phyloP scores from a whole-genome alignment of 2,113 vertebrate species.

The Mandrillus leucophaeus region DNA sequence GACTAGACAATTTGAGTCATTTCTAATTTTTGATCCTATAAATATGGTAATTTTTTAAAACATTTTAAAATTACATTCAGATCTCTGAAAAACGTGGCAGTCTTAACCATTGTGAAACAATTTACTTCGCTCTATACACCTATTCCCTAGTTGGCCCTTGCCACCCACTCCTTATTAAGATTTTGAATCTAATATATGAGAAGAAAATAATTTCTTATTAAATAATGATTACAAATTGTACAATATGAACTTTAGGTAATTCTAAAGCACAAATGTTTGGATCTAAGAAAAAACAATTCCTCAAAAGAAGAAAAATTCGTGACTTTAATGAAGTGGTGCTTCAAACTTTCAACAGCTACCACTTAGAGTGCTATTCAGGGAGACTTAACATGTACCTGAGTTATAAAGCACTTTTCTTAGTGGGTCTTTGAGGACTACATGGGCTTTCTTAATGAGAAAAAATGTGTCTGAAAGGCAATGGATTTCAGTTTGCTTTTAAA shows the following conservation, averaged over 20 bases:
- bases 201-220: conserved; percentile 8
- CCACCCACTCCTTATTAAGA: background rate
- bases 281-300: background rate
- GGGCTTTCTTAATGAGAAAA: conserved; percentile 4
- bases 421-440: conserved; percentile 5
- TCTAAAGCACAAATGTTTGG: background rate
- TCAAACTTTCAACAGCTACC: background rate
- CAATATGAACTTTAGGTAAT: background rate
- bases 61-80: background rate
- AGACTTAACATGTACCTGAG: background rate
- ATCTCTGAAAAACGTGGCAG: background rate
- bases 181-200: background rate
- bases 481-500: conserved; percentile 40
- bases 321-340: background rate
- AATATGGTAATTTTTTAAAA: background rate
- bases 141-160: background rate
- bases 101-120: background rate
- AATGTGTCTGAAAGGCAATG: conserved; percentile 3
- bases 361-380: background rate
- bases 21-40: background rate
- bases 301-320: conserved; percentile 23
- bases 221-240: background rate
- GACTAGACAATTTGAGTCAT: background rate
- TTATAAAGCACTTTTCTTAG: background rate
- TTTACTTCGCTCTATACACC: background rate